Evolutionary conservation across 2,797 vertebrate genomes (phyloP).

Genomic region (Anguilla anguilla): DNA sequence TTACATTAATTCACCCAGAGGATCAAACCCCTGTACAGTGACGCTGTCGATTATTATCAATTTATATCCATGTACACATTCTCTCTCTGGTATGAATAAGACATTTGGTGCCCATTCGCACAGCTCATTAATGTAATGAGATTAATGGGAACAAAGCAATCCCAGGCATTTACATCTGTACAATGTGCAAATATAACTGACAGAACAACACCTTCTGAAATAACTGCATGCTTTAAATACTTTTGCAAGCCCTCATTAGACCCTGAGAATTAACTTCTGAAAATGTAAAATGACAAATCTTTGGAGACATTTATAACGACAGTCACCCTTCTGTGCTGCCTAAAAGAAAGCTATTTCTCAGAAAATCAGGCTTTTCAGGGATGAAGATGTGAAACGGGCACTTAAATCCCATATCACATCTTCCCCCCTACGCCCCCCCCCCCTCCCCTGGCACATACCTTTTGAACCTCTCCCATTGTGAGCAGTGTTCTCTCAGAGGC

Average conservation of each 20-base stretch:
- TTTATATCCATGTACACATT: neutral
- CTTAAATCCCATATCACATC: neutral
- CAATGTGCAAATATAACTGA: neutral
- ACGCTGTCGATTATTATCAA: too few species aligned
- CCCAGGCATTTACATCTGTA: neutral
- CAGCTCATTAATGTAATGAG: constrained; percentile 14
- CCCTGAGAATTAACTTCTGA: neutral
- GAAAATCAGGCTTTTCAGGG: neutral
- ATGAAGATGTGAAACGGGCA: neutral
- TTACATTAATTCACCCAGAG: too few species aligned
- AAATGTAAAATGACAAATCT: neutral
- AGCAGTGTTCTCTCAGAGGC: constrained; percentile 54
- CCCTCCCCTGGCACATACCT: constrained; percentile 66
- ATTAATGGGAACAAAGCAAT: neutral
- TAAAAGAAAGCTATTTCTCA: neutral
- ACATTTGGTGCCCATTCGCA: neutral
- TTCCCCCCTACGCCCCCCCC: neutral
- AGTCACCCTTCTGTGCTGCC: neutral
- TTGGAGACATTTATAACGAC: neutral
- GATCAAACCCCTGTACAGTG: too few species aligned
- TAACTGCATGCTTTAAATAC: neutral
- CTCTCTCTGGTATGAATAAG: neutral
- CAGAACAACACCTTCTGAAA: neutral
- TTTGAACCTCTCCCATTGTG: constrained; percentile 86
- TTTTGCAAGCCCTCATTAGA: neutral